Conservation (phyloP, 1,140 invertebrate genomes). For the Sweltsa coloradensis region DNA sequence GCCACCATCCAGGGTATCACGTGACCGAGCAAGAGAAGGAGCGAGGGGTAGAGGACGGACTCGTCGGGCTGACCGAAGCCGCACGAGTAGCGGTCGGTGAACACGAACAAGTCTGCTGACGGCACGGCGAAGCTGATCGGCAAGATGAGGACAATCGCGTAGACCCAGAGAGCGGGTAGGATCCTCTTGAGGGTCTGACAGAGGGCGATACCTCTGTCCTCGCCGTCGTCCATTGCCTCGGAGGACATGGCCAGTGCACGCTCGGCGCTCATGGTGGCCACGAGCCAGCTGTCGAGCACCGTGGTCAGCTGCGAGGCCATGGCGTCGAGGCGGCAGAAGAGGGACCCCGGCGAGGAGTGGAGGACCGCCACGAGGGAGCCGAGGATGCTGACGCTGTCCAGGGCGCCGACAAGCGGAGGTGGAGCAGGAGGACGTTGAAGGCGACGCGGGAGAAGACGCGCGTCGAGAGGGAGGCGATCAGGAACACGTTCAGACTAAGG, state of each 20-base stretch:
- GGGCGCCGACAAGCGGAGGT: background rate
- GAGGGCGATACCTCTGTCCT: too few relatives aligned
- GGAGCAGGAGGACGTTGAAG: constrained; percentile 1
- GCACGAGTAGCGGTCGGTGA: constrained; percentile 3
- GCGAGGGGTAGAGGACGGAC: background rate
- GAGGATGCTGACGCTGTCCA: constrained; percentile 5
- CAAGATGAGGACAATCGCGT: background rate
- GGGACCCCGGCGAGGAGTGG: background rate
- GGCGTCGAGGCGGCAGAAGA: constrained; percentile 8
- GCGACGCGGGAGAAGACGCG: background rate
- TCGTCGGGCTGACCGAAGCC: background rate
- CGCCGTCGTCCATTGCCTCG: too few relatives aligned
- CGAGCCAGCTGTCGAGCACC: background rate
- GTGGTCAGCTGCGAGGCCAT: background rate
- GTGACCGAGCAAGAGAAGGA: background rate
- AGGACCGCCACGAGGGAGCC: constrained; percentile 1
- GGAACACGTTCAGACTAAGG: constrained; percentile 1
- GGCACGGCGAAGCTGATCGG: constrained; percentile 2
- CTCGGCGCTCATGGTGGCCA: constrained; percentile 5
- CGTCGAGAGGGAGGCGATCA: background rate
- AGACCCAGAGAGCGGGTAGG: constrained; percentile 1
- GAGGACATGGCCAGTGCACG: background rate
- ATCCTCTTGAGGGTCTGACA: background rate
- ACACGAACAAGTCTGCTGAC: constrained; percentile 1
- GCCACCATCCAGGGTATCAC: constrained; percentile 4